A percentile compares a stretch with the other conserved stretches of the same genome.
These are phyloP conservation scores for Mormyrops boulengeri DNA, from an alignment of 2,797 vertebrate genomes.

Conservation along the genomic window DNA sequence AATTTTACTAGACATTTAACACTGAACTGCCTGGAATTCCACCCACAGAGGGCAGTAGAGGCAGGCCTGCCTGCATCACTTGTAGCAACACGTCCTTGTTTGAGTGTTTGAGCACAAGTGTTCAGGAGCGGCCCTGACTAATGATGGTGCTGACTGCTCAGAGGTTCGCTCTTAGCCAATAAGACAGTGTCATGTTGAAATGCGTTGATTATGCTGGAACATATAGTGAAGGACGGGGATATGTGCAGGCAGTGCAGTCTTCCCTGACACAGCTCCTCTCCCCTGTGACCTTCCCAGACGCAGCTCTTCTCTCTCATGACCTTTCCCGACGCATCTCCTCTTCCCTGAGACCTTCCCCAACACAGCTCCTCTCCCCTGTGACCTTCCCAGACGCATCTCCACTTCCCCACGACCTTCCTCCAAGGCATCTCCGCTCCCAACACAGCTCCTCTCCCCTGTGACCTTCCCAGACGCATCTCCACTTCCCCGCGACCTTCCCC, in stretches of 20 bases:
- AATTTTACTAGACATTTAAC: not conserved
- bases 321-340: not conserved
- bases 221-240: not conserved
- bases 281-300: not conserved
- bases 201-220: no score
- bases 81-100: not conserved
- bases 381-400: not conserved
- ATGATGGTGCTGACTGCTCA: not conserved
- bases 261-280: not conserved
- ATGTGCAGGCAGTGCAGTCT: not conserved
- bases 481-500: not conserved
- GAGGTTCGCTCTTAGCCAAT: not conserved
- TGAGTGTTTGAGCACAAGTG: not conserved
- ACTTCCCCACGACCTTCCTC: not conserved
- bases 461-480: not conserved
- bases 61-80: not conserved
- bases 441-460: not conserved
- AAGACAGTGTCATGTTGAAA: not conserved
- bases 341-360: not conserved
- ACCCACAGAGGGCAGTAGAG: not conserved
- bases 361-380: no score
- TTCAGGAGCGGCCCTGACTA: not conserved
- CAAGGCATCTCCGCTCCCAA: not conserved
- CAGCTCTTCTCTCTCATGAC: not conserved
- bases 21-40: not conserved